Percentiles rank a stretch among this genome's conserved stretches.
Conservation (phyloP, 2,888 invertebrate genomes). For the Acanthosepion pharaonis region DNA sequence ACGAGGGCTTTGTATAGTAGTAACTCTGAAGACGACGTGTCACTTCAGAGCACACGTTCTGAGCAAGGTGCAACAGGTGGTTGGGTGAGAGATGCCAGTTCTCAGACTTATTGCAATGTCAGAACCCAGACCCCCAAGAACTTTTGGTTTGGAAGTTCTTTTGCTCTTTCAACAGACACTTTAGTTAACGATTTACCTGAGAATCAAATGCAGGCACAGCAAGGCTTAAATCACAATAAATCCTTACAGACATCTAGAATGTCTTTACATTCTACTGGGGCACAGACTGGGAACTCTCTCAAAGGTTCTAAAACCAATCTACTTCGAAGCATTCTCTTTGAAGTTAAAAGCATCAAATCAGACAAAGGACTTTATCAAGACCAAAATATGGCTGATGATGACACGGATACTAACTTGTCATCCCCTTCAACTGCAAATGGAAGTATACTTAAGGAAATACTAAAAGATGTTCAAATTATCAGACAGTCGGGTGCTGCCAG, state of each 20-base stretch:
- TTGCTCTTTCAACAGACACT: slow-evolving; percentile 53
- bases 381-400: background rate
- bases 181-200: slow-evolving; percentile 46
- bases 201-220: slow-evolving; percentile 60
- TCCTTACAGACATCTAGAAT: slow-evolving; percentile 59
- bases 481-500: slow-evolving; percentile 61
- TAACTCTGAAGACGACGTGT: slow-evolving; percentile 66
- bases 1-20: slow-evolving; percentile 62
- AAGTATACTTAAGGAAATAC: slow-evolving; percentile 61
- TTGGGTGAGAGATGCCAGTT: slow-evolving; percentile 58
- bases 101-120: slow-evolving; percentile 68
- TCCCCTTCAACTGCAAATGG: slow-evolving; percentile 57
- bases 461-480: slow-evolving; percentile 61
- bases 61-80: slow-evolving; percentile 58
- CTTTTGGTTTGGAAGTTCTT: slow-evolving; percentile 52
- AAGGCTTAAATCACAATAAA: slow-evolving; percentile 49
- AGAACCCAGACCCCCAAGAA: slow-evolving; percentile 64
- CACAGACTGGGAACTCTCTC: slow-evolving; percentile 63
- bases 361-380: slow-evolving; percentile 60
- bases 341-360: slow-evolving; percentile 67
- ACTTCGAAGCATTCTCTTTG: slow-evolving; percentile 63
- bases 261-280: slow-evolving; percentile 65
- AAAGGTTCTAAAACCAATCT: slow-evolving; percentile 62
- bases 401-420: background rate
- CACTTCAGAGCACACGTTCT: slow-evolving; percentile 63